Evolutionary conservation across 2,113 vertebrate species (phyloP).

Genomic region (Castor canadensis): DNA sequence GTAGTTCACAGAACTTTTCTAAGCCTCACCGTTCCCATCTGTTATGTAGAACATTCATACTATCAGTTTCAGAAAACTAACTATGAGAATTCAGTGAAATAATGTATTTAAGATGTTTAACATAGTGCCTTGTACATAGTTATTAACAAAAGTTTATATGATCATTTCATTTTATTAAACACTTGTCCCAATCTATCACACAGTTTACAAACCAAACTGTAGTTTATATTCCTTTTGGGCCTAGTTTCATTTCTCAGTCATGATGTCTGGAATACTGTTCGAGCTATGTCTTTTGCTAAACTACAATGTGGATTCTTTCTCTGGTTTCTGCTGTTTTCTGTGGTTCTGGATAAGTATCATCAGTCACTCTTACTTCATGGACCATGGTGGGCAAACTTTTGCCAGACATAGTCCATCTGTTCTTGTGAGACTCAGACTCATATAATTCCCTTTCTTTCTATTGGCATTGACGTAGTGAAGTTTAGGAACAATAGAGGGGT

Average conservation of each 20-base stretch:
- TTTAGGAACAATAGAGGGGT: not conserved
- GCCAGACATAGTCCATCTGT: not conserved
- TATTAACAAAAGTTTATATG: not conserved
- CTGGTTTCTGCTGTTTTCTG: not conserved
- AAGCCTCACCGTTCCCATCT: not conserved
- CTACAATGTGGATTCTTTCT: not conserved
- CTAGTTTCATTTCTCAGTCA: not conserved
- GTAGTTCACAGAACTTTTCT: not conserved
- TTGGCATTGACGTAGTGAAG: not conserved
- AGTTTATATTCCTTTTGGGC: not conserved
- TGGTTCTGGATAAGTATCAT: not conserved
- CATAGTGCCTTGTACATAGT: not conserved
- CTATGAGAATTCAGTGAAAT: slow-evolving; percentile 20
- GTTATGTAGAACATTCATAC: not conserved
- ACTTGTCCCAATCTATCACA: not conserved
- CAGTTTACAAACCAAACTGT: not conserved
- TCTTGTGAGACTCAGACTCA: not conserved
- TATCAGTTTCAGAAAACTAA: not conserved
- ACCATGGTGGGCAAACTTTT: not conserved
- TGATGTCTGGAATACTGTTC: not conserved
- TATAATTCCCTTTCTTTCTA: not conserved
- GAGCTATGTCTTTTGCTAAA: not conserved
- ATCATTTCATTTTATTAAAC: not conserved
- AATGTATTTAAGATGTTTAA: not conserved
- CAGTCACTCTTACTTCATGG: not conserved